Percentiles rank a stretch among this genome's conserved stretches.
These are phyloP conservation scores for Theretra japonica DNA, from an alignment of 2,888 invertebrate species.

Conservation along the genomic window DNA sequence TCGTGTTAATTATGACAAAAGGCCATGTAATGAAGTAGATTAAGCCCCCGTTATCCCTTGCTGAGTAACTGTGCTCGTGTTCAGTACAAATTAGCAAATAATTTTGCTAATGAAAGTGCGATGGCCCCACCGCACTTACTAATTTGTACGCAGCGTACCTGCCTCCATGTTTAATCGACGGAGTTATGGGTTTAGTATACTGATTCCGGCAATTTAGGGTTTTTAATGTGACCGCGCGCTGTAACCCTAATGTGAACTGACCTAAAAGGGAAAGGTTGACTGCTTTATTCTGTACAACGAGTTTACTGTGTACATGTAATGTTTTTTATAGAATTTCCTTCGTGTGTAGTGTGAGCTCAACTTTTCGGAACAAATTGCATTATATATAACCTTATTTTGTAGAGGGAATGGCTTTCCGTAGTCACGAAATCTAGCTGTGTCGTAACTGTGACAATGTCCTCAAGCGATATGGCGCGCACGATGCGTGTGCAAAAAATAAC, in stretches of 20 bases:
- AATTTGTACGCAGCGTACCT: constrained; percentile 54
- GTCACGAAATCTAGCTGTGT: constrained; percentile 32
- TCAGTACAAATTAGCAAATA: constrained; percentile 76
- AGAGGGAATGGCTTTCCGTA: constrained; percentile 3
- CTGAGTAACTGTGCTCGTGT: constrained; percentile 62
- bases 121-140: constrained; percentile 53
- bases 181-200: constrained; percentile 52
- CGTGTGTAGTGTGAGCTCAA: background rate
- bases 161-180: constrained; percentile 47
- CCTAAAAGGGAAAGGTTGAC: constrained; percentile 20
- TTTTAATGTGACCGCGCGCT: constrained; percentile 39
- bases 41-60: constrained; percentile 50
- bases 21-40: constrained; percentile 70
- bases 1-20: constrained; percentile 69
- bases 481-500: constrained; percentile 49
- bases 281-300: constrained; percentile 7
- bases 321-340: background rate
- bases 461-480: constrained; percentile 56
- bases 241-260: constrained; percentile 20
- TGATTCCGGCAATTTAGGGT: constrained; percentile 50
- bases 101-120: constrained; percentile 73
- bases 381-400: constrained; percentile 15
- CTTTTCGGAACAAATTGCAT: constrained; percentile 16
- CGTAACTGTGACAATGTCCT: constrained; percentile 62
- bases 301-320: background rate